Evolutionary conservation across 37 sponge, comb jelly and placozoan species (phyloP).

Genomic region (Cladorhizidae sp.): DNA sequence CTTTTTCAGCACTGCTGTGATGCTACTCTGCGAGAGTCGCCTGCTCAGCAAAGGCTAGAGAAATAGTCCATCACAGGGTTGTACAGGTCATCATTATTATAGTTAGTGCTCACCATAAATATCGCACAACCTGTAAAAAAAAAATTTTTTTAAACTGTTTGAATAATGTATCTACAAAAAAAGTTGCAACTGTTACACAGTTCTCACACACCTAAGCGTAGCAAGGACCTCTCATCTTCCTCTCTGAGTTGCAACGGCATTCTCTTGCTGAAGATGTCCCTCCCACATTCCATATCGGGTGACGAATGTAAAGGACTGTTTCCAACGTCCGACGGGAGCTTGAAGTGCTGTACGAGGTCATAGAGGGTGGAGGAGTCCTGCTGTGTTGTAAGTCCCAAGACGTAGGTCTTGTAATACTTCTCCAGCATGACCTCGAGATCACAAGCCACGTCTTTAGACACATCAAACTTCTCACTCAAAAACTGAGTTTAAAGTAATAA

Average conservation of each 20-base stretch:
- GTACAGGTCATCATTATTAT: not conserved
- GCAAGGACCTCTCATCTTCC: constrained; percentile 8
- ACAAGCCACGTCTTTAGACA: constrained; percentile 3
- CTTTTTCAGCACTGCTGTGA: not conserved
- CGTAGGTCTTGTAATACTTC: constrained; percentile 8
- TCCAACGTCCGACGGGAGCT: constrained; percentile 36
- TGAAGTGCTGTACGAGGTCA: constrained; percentile 1
- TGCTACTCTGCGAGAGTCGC: not conserved
- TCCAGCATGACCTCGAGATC: not conserved
- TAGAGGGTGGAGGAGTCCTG: not conserved
- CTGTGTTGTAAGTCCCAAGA: not conserved
- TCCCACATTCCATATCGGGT: not conserved
- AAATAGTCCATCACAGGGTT: not conserved
- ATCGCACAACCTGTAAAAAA: constrained; percentile 11
- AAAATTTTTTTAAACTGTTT: not conserved
- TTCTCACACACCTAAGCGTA: constrained; percentile 12
- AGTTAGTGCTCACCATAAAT: constrained; percentile 28
- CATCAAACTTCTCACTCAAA: constrained; percentile 5
- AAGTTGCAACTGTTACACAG: not conserved
- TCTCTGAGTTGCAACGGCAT: no score
- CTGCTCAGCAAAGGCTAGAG: constrained; percentile 15
- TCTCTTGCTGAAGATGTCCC: not conserved
- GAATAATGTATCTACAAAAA: constrained; percentile 1
- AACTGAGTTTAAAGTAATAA: not conserved
- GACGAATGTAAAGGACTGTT: not conserved